Evolutionary conservation across 2,888 invertebrate species (phyloP).

Genomic region (Cryptophagus acutangulus): DNA sequence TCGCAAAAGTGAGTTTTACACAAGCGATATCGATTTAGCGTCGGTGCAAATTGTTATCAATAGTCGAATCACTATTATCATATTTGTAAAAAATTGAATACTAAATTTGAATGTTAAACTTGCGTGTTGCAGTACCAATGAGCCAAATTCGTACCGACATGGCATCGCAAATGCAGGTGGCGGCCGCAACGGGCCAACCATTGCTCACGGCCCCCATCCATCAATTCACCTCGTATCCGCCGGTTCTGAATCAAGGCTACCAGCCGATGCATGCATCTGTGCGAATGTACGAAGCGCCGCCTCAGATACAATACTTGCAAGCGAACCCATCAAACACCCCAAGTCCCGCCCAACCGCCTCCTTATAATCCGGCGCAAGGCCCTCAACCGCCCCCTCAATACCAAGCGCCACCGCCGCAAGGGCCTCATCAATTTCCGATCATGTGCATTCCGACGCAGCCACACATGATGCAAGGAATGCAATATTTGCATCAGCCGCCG

Average conservation of each 20-base stretch:
- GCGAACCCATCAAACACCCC: constrained; percentile 53
- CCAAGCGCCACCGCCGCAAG: constrained; percentile 50
- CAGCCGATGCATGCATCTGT: constrained; percentile 49
- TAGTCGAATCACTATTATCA: neutral
- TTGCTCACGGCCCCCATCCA: constrained; percentile 75
- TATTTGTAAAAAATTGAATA: too few relatives aligned
- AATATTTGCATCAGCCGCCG: constrained; percentile 51
- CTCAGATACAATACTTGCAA: constrained; percentile 41
- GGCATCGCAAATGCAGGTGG: constrained; percentile 75
- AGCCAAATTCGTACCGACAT: constrained; percentile 52
- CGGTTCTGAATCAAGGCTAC: constrained; percentile 43
- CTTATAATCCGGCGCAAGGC: constrained; percentile 35
- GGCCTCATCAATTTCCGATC: constrained; percentile 54
- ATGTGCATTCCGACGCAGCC: constrained; percentile 57
- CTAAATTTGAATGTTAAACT: constrained; percentile 19
- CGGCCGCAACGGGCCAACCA: constrained; percentile 78
- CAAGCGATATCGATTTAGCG: too few relatives aligned
- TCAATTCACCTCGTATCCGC: constrained; percentile 48
- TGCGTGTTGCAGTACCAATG: constrained; percentile 51
- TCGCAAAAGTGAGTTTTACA: constrained; percentile 44
- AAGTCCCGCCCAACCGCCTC: constrained; percentile 44
- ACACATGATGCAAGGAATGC: constrained; percentile 49
- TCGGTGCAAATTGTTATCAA: too few relatives aligned
- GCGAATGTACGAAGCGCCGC: constrained; percentile 58
- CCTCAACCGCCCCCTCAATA: constrained; percentile 48